phyloP scores from a whole-genome alignment of 2,888 invertebrate genomes.

The Siphonodentalium dalli region DNA sequence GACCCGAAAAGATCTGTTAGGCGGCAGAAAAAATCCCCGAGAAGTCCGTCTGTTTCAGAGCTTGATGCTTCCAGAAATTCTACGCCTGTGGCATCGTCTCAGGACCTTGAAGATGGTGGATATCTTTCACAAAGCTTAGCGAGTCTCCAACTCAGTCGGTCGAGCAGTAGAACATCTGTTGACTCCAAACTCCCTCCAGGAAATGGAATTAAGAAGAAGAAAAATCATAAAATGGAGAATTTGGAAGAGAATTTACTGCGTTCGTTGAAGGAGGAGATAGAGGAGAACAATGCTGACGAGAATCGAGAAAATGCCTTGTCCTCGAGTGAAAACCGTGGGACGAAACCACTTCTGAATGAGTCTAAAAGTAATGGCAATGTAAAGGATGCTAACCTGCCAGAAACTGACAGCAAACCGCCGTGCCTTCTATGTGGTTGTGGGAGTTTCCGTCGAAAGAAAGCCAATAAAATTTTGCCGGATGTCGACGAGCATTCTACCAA shows the following conservation, averaged over 20 bases:
- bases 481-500: no score
- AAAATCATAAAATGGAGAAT: conserved; percentile 34
- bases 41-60: conserved; percentile 34
- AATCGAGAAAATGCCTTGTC: conserved; percentile 42
- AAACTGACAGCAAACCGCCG: no score
- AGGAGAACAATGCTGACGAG: conserved; percentile 45
- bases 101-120: conserved; percentile 48
- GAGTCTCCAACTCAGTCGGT: conserved; percentile 34
- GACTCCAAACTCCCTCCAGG: conserved; percentile 30
- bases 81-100: conserved; percentile 46
- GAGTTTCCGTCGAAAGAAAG: no score
- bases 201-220: conserved; percentile 43
- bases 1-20: conserved; percentile 37
- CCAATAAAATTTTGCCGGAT: no score
- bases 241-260: conserved; percentile 42
- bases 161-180: conserved; percentile 44
- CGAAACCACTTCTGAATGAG: no score
- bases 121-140: conserved; percentile 38
- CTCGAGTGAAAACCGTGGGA: no score
- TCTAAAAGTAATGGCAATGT: no score
- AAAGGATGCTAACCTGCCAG: no score
- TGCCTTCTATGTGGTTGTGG: no score
- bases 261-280: conserved; percentile 47
- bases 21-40: conserved; percentile 36
- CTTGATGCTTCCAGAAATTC: conserved; percentile 43